A percentile compares a stretch with the other conserved stretches of the same genome.
phyloP scores from a whole-genome alignment of 1,140 invertebrate genomes.

The Coptotermes formosanus region DNA sequence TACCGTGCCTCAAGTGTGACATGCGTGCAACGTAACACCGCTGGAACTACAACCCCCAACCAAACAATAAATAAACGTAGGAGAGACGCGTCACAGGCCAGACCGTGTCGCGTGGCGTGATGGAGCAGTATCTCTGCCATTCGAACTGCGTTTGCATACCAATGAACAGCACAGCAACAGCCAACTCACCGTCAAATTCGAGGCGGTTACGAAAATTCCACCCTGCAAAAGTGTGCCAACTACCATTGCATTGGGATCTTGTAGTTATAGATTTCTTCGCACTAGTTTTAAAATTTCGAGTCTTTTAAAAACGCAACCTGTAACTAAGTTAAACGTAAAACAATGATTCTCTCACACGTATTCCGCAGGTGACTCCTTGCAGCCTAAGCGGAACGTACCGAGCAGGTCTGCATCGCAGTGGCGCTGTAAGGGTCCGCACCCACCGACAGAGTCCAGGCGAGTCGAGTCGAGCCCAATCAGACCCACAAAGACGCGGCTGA shows the following conservation, averaged over 20 bases:
- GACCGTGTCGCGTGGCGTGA: background rate
- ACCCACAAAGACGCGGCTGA: too few species aligned
- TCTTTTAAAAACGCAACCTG: too few species aligned
- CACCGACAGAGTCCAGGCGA: too few species aligned
- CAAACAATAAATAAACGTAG: background rate
- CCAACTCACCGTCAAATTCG: background rate
- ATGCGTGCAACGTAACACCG: background rate
- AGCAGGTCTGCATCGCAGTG: too few species aligned
- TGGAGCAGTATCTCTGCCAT: slow-evolving; percentile 1
- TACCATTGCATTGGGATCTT: background rate
- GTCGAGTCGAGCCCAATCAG: too few species aligned
- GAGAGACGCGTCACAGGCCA: background rate
- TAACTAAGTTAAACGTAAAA: too few species aligned
- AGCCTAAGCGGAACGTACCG: too few species aligned
- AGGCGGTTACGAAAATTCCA: background rate
- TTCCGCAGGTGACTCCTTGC: too few species aligned
- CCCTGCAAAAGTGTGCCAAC: background rate
- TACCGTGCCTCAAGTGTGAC: background rate
- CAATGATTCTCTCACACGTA: too few species aligned
- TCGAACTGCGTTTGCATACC: background rate
- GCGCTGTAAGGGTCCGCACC: too few species aligned
- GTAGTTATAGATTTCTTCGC: too few species aligned
- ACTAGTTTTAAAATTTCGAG: too few species aligned
- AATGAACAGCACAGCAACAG: background rate
- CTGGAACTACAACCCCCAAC: background rate